Evolutionary conservation across 2,888 invertebrate species (phyloP), one percentile per base, ranked within the genome.

Genomic region (Acronicta leporina): DNA sequence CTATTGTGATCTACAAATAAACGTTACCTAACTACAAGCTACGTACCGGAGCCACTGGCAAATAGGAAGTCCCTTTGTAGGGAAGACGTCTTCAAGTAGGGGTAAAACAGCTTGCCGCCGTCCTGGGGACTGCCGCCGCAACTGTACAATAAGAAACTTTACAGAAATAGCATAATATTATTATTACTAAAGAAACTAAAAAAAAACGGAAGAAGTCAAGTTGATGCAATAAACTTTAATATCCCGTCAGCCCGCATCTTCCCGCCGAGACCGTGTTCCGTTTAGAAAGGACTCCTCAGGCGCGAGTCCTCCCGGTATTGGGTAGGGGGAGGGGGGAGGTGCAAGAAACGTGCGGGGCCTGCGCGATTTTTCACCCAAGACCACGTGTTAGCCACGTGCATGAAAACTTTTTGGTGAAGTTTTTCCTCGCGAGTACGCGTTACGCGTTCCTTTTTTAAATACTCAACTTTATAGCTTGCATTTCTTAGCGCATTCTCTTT

Each of bases 61-160:
- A 95, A 95, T 79, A 94, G 92, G 88, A 95, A 92, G 87, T 95
- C 95, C 94, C 95, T 94, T 88, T 95, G 95, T 68, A 95, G 94
- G 94, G 95, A 94, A 72, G 95, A 94, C 94, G 95, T 95, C 91
- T 95, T 95, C 93, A 95, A 86, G 82, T 94, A 94, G 78, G 94
- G 94, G 92, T 95, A 95, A 94, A 95, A 95, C 94, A 95, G 95
- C 92, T 95, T 95, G 95, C 87, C 85, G 94, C 85, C 91, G 89
- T 88, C 72, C 82, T 72, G 74, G 68, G 73, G 75, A 87, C 88
- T 80, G 81, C 82, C 77, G 83, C 79, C 80, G 74, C 68, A 82
- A 92, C 93, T 93, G 90, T 61, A 58, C 73, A 78, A 80, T 84
- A 81, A 82, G 56, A 68, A 63, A 76, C 61, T 68, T 47, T 63